These are phyloP conservation scores for Cirrhinus molitorella DNA, from an alignment of 2,797 vertebrate species.

Conservation along the genomic window DNA sequence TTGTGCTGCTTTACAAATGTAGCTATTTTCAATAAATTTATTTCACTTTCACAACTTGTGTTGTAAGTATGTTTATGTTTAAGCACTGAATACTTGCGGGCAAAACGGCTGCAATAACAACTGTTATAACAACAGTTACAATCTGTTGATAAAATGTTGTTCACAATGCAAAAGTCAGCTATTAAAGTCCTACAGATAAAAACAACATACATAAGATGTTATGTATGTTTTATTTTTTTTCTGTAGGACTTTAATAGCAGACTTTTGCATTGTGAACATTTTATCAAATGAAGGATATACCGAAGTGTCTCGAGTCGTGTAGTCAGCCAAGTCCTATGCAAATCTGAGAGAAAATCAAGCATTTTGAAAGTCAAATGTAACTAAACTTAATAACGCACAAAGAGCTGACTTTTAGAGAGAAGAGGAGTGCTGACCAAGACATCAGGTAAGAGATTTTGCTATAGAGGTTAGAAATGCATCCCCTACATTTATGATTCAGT, in stretches of 20 bases:
- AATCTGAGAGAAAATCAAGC: constrained; percentile 38
- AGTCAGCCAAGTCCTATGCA: constrained; percentile 31
- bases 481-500: no score
- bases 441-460: constrained; percentile 12
- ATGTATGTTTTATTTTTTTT: not conserved
- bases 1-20: not conserved
- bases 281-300: not conserved
- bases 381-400: not conserved
- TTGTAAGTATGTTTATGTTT: not conserved
- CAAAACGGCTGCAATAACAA: not conserved
- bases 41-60: not conserved
- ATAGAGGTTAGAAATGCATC: no score
- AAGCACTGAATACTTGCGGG: not conserved
- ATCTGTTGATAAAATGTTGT: no score
- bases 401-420: not conserved
- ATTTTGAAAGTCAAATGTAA: constrained; percentile 61
- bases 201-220: no score
- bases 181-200: no score
- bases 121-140: no score
- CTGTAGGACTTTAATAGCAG: no score
- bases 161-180: no score
- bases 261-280: not conserved
- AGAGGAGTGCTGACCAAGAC: not conserved
- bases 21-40: not conserved
- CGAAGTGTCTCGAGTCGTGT: not conserved